phyloP scores from a whole-genome alignment of 2,797 vertebrate species.

The Pelochelys cantorii region DNA sequence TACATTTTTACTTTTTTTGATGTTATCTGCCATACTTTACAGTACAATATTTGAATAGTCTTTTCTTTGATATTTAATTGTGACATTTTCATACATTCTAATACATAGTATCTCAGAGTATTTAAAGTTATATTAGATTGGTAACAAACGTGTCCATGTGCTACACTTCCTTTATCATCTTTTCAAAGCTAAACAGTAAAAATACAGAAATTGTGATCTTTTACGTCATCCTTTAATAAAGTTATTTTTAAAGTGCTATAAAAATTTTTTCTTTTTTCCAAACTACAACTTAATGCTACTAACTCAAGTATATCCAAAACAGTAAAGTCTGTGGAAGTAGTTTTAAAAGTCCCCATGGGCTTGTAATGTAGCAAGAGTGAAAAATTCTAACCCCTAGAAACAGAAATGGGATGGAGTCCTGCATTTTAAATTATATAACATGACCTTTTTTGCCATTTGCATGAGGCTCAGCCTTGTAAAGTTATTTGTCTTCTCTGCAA shows the following conservation, averaged over 20 bases:
- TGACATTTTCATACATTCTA: slow-evolving; percentile 67
- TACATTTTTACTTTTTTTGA: background rate
- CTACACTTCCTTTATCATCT: slow-evolving; percentile 66
- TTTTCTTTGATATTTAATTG: slow-evolving; percentile 49
- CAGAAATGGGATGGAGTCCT: slow-evolving; percentile 70
- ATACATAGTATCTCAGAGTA: slow-evolving; percentile 47
- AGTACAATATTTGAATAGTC: slow-evolving; percentile 36
- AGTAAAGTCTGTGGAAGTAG: slow-evolving; percentile 78
- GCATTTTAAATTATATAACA: slow-evolving; percentile 62
- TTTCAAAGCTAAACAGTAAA: slow-evolving; percentile 71
- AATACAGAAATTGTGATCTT: slow-evolving; percentile 74
- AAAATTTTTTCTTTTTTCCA: slow-evolving; percentile 59
- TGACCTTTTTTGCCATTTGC: slow-evolving; percentile 60
- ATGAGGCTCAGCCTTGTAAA: background rate
- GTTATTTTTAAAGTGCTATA: slow-evolving; percentile 75
- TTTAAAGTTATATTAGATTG: slow-evolving; percentile 20
- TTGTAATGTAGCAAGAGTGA: slow-evolving; percentile 74
- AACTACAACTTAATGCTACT: slow-evolving; percentile 69
- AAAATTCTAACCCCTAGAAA: slow-evolving; percentile 74
- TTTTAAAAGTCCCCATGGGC: slow-evolving; percentile 78
- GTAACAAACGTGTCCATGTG: background rate
- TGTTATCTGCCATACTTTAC: slow-evolving; percentile 41
- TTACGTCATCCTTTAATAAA: slow-evolving; percentile 73
- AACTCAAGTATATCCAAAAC: slow-evolving; percentile 75
- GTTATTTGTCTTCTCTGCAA: slow-evolving; percentile 18